These are phyloP conservation scores for Meriones psammophilus DNA, from an alignment of 2,797 vertebrate species.

Conservation along the genomic window DNA sequence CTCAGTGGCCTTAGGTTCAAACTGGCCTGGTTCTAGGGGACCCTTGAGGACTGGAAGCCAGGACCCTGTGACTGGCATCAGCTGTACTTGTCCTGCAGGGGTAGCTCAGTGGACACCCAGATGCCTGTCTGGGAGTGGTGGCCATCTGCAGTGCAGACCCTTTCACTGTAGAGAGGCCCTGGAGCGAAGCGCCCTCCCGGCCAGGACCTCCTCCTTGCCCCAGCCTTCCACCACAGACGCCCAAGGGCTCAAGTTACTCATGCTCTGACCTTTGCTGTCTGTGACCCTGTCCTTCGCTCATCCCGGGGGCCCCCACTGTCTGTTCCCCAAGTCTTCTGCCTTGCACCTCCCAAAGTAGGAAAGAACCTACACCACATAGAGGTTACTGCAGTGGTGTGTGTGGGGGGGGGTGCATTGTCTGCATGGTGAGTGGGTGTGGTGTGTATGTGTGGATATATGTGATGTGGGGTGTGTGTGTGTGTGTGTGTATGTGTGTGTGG, in stretches of 20 bases:
- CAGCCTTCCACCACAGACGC: neutral
- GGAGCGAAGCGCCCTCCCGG: neutral
- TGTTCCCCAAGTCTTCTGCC: neutral
- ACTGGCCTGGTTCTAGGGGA: neutral
- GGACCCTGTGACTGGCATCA: neutral
- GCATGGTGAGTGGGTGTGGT: neutral
- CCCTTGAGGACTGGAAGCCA: neutral
- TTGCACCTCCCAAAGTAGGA: neutral
- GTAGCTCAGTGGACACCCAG: neutral
- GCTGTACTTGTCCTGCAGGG: neutral
- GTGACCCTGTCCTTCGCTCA: neutral
- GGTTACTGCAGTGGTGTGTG: neutral
- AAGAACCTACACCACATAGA: neutral
- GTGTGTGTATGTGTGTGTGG: neutral
- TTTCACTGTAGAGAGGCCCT: neutral
- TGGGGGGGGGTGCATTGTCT: too few species aligned
- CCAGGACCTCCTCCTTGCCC: neutral
- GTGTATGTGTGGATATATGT: too few species aligned
- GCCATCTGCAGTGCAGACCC: neutral
- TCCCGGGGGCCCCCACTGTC: neutral
- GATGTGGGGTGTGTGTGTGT: neutral
- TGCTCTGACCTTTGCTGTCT: neutral
- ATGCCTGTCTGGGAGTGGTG: neutral
- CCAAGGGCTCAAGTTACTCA: neutral
- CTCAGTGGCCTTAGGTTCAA: slow-evolving; percentile 28